A percentile compares a stretch with the other conserved stretches of the same genome.
Conservation (phyloP, 2,113 vertebrate species). For the Solenodon paradoxus region DNA sequence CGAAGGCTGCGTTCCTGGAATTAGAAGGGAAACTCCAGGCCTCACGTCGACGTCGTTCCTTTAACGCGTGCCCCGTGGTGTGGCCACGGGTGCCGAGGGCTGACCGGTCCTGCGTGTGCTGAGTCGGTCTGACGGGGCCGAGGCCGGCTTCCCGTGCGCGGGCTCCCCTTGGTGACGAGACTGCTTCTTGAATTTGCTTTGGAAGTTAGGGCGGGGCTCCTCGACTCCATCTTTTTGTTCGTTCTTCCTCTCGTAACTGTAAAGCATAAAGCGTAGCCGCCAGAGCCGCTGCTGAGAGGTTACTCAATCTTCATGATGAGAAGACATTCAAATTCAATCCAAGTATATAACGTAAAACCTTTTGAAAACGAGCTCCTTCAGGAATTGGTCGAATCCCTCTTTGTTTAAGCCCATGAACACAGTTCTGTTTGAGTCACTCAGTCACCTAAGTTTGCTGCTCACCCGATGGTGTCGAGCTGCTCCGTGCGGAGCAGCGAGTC, state of each 20-base stretch:
- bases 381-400: neutral
- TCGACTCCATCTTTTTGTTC: neutral
- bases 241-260: neutral
- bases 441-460: conserved; percentile 34
- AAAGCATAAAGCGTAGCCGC: too few relatives aligned
- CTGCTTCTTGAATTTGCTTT: neutral
- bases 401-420: neutral
- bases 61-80: too few relatives aligned
- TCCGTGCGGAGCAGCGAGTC: conserved; percentile 1
- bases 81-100: too few relatives aligned
- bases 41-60: too few relatives aligned
- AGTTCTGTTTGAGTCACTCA: neutral
- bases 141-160: too few relatives aligned
- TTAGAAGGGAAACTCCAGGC: too few relatives aligned
- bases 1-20: too few relatives aligned
- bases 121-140: too few relatives aligned
- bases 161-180: neutral
- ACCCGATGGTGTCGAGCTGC: too few relatives aligned
- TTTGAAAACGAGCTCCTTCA: neutral
- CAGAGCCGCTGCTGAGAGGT: neutral
- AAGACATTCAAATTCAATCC: neutral
- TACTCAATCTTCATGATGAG: neutral
- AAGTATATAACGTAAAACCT: neutral
- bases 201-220: neutral
- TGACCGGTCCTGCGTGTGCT: too few relatives aligned